Base-by-base conservation (phyloP, 2,113 vertebrate species). In the Nanorana parkeri region DNA sequence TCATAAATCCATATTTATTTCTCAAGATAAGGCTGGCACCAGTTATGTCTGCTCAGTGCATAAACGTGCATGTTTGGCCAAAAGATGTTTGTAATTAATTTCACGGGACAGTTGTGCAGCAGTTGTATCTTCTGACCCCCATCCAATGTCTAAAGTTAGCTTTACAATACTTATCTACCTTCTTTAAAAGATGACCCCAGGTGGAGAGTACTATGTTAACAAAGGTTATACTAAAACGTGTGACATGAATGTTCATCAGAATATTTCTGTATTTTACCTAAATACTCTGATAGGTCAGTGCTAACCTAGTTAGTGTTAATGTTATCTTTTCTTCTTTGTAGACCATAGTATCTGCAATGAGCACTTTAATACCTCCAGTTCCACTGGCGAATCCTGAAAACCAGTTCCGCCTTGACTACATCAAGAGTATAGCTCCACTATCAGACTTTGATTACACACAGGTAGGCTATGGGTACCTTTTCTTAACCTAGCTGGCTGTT, bases 321-420 rank as follows among this genome's bases (percentile, higher is more conserved):
- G 84, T 87, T 86, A 24, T 80, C 78, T 80, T 0, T 81, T 8
- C 87, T 66, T 83, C 5, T 78, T 36, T 66, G 88, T 85, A 99
- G 97, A 98, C 97, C 66, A 99, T 99, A 91, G 96, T 98, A 93
- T 98, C 98, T 77, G 98, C 98, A 73, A 99, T 99, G 98, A 96
- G 96, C 93, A 99, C 97, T 91, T 97, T 99, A 93, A 99, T 96
- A 93, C 98, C 98, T 87, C 98, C 98, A 64, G 97, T 99, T 90
- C 95, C 96, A 26, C 88, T 99, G 91, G 97, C 96, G 90, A 98
- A 98, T 88, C 96, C 96, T 78, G 96, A 97, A 89, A 96, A 99
- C 92, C 97, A 99, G 55, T 98, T 98, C 91, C 94, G 98, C 91
- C 95, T 97, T 85, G 97, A 99, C 89, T 99, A 98, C 89, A 98